A percentile compares a stretch with the other conserved stretches of the same genome.
Conservation (phyloP, 2,888 invertebrate genomes). For the Drosophila atripex region DNA sequence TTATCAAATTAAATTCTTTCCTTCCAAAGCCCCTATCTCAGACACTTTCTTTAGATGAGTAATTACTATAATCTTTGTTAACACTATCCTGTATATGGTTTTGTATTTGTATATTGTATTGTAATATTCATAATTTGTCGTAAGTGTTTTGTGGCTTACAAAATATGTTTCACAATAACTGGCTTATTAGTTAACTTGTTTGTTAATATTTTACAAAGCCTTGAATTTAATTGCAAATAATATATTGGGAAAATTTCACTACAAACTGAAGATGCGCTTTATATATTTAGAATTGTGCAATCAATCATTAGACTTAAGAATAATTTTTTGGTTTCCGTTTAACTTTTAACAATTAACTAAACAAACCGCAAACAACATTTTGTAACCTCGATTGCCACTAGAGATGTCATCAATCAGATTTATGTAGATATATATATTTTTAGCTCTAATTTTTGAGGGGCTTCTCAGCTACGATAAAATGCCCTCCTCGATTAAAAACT, state of each 20-base stretch:
- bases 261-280: conserved; percentile 48
- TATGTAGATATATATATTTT: conserved; percentile 22
- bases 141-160: conserved; percentile 64
- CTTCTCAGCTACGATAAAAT: conserved; percentile 50
- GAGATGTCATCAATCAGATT: conserved; percentile 49
- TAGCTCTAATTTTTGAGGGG: conserved; percentile 40
- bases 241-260: conserved; percentile 51
- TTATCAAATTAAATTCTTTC: conserved; percentile 9
- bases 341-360: conserved; percentile 67
- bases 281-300: conserved; percentile 55
- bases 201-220: conserved; percentile 62
- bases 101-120: conserved; percentile 42
- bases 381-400: conserved; percentile 67
- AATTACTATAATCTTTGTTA: conserved; percentile 31
- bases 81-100: conserved; percentile 40
- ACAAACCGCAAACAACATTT: conserved; percentile 70
- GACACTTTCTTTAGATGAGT: conserved; percentile 21
- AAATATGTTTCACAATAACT: conserved; percentile 71
- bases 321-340: conserved; percentile 29
- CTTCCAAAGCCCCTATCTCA: conserved; percentile 7
- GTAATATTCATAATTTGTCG: conserved; percentile 40
- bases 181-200: conserved; percentile 60
- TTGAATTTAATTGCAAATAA: conserved; percentile 72
- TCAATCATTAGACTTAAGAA: conserved; percentile 42
- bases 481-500: conserved; percentile 61